Evolutionary conservation across 2,888 invertebrate genomes (phyloP), one percentile per base, ranked within the genome.

Genomic region (Troglohyphantes excavatus): DNA sequence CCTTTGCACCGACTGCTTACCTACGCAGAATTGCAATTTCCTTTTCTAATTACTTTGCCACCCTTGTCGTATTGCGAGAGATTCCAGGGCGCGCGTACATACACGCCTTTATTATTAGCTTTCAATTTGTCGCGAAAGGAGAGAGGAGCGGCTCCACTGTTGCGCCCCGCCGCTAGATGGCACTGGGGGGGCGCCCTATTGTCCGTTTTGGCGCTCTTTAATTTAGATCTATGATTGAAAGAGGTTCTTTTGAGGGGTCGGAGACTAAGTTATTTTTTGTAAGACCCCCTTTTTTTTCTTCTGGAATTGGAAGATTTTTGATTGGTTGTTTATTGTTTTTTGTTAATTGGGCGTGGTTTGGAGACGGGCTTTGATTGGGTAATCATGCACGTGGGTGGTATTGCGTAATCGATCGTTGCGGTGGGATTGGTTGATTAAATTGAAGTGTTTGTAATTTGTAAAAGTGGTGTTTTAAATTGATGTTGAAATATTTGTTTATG

Each of bases 1-100:
- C 39, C 7, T 13, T 7, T 13, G 13, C 7, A 11, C 67, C n/a
- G 46, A 65, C 87, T 88, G 88, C 88, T 82, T 88, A 88, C 88
- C 84, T 72, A 79, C 79, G 84, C 90, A 90, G 90, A 84, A 84
- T 90, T 78, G 90, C 90, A 84, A 84, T 90, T 90, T 90, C 90
- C 90, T 90, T 90, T 84, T 84, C 90, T 90, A 90, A 90, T 90
- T 90, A 90, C 90, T 84, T 39, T 72, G 78, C 81, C 53, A 81
- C 73, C 88, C 87, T 70, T n/a, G 13, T 70, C 75, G 73, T 88
- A 88, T 88, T 88, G 87, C 39, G 7, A 17, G 53, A 81, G 79
- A 72, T 61, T 72, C 72, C 79, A 61, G 29, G 27, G 21, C 76
- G 76, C 67, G 53, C 72, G 27, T 46, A 63, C 70, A 46, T 13